Conservation (phyloP, 2,797 vertebrate genomes). For the Enteromius argenteus region DNA sequence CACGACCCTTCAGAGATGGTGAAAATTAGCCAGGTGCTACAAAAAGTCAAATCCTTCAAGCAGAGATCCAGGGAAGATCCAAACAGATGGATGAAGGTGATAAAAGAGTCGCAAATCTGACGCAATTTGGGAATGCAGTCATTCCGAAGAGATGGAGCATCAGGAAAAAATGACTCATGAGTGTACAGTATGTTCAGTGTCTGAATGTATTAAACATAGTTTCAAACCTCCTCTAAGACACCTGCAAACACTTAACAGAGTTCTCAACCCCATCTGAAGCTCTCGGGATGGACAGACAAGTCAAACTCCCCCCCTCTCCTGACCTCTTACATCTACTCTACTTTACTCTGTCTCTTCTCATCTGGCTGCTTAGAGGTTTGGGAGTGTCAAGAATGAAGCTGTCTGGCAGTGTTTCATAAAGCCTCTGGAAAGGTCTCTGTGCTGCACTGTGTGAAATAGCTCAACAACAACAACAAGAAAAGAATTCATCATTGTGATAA, state of each 20-base stretch:
- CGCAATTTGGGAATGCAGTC: slow-evolving; percentile 18
- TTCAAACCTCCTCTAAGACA: slow-evolving; percentile 58
- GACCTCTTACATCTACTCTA: slow-evolving; percentile 40
- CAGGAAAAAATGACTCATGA: slow-evolving; percentile 50
- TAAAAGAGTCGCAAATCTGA: slow-evolving; percentile 47
- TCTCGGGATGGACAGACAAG: slow-evolving; percentile 62
- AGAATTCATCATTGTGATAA: slow-evolving; percentile 41
- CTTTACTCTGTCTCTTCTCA: slow-evolving; percentile 40
- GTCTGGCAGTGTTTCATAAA: slow-evolving; percentile 43
- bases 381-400: slow-evolving; percentile 49
- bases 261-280: slow-evolving; percentile 57
- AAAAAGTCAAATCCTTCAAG: slow-evolving; percentile 25
- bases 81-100: slow-evolving; percentile 16
- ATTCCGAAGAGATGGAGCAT: slow-evolving; percentile 36
- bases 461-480: slow-evolving; percentile 36
- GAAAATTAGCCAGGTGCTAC: slow-evolving; percentile 50
- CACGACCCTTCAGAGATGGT: slow-evolving; percentile 44
- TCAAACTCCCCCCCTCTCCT: slow-evolving; percentile 44
- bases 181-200: slow-evolving; percentile 45
- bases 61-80: slow-evolving; percentile 25
- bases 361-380: slow-evolving; percentile 39
- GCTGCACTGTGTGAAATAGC: slow-evolving; percentile 46
- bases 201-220: slow-evolving; percentile 38
- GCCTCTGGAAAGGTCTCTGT: slow-evolving; percentile 46
- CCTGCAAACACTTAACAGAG: slow-evolving; percentile 68